Conservation (phyloP, 2,888 invertebrate species). For the Drosophila subsilvestris region DNA sequence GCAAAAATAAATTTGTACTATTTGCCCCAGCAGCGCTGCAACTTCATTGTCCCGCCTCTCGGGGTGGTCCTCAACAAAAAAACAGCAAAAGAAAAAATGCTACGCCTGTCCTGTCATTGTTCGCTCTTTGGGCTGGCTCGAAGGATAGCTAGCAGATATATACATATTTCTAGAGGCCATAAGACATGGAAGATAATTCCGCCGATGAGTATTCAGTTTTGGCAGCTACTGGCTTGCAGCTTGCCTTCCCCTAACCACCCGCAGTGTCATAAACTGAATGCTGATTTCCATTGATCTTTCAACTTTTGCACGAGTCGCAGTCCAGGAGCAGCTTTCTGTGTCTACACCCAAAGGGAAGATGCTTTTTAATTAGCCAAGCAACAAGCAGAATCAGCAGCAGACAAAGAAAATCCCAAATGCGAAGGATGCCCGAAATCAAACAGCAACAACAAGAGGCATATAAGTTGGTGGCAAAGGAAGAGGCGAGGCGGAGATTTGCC, state of each 20-base stretch:
- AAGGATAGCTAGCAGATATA: background rate
- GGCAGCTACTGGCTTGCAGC: too few relatives aligned
- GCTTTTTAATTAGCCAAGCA: conserved; percentile 72
- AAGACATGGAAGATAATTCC: background rate
- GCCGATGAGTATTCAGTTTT: too few relatives aligned
- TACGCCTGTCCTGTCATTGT: conserved; percentile 1
- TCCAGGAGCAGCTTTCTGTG: too few relatives aligned
- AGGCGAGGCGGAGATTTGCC: background rate
- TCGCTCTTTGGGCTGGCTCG: background rate
- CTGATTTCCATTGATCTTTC: conserved; percentile 1
- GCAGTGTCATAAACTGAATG: background rate
- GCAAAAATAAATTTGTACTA: conserved; percentile 57
- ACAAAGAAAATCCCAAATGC: conserved; percentile 49
- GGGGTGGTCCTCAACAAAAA: conserved; percentile 25
- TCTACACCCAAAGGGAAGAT: conserved; percentile 29
- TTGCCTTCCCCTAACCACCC: too few relatives aligned
- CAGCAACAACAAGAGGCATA: conserved; percentile 40
- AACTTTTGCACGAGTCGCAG: background rate
- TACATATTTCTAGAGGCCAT: background rate
- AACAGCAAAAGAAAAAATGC: background rate
- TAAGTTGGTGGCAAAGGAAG: conserved; percentile 36
- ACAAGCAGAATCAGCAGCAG: conserved; percentile 49
- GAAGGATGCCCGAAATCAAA: conserved; percentile 38
- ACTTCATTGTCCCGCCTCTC: conserved; percentile 2
- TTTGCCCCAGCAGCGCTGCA: conserved; percentile 43